Evolutionary conservation across 2,888 invertebrate genomes (phyloP).

Genomic region (Smittia aterrima): DNA sequence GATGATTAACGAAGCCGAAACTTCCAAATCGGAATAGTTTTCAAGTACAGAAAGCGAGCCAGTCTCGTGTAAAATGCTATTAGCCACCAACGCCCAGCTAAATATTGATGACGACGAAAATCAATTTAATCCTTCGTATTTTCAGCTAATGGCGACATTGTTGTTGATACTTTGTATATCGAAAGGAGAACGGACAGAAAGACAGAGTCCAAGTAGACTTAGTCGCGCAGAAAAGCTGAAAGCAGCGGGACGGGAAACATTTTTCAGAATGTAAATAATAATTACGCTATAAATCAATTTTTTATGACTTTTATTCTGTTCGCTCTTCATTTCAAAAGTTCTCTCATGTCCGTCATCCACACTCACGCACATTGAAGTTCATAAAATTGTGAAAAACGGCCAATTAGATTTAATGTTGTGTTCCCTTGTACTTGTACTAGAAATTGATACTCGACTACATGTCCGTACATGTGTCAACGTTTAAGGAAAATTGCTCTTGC

Average conservation of each 20-base stretch:
- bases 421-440: neutral
- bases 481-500: constrained; percentile 20
- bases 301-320: neutral
- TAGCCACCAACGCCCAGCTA: constrained; percentile 37
- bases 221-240: neutral
- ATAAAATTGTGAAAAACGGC: constrained; percentile 18
- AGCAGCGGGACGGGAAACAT: neutral
- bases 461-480: constrained; percentile 23
- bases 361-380: neutral
- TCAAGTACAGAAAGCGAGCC: constrained; percentile 3
- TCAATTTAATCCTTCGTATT: constrained; percentile 15
- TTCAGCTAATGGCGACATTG: no score
- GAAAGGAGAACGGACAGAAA: no score
- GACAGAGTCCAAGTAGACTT: no score
- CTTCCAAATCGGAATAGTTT: neutral
- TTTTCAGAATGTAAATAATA: neutral
- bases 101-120: constrained; percentile 29
- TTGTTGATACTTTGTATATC: no score
- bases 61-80: constrained; percentile 28
- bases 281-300: neutral
- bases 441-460: neutral
- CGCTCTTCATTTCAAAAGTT: neutral
- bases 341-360: constrained; percentile 4
- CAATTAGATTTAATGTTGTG: constrained; percentile 27
- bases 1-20: constrained; percentile 22